phyloP scores from a whole-genome alignment of 2,797 vertebrate genomes.

The Sylvilagus floridanus region DNA sequence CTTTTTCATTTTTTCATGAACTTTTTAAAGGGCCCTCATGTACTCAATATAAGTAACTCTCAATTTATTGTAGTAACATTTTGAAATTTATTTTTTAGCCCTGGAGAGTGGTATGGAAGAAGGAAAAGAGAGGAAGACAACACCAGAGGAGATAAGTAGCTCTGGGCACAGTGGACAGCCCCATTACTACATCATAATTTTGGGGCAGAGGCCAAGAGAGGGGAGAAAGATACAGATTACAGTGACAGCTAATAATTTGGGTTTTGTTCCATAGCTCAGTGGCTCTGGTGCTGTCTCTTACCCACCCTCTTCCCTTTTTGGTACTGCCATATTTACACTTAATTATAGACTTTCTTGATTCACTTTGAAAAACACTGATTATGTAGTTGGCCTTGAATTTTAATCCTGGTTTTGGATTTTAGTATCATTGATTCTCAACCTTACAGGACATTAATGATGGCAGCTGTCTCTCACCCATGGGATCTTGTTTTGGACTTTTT shows the following conservation, averaged over 20 bases:
- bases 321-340: background rate
- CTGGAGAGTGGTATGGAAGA: slow-evolving; percentile 59
- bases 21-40: no score
- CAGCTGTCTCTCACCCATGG: background rate
- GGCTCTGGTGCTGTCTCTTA: background rate
- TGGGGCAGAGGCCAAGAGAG: background rate
- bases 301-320: background rate
- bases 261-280: background rate
- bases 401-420: slow-evolving; percentile 58
- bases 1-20: no score
- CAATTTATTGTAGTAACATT: slow-evolving; percentile 57
- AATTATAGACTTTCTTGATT: background rate
- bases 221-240: background rate
- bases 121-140: slow-evolving; percentile 48
- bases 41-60: slow-evolving; percentile 38
- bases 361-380: slow-evolving; percentile 46
- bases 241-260: background rate
- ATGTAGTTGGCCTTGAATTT: slow-evolving; percentile 5
- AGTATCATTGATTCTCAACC: background rate
- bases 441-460: background rate
- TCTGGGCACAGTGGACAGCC: background rate
- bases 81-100: slow-evolving; percentile 55
- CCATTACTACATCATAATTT: background rate
- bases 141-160: slow-evolving; percentile 47
- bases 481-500: slow-evolving; percentile 29